Percentiles rank a stretch among this genome's conserved stretches.
These are phyloP conservation scores for Leucophenga maculata DNA, from an alignment of 2,888 invertebrate genomes.

Conservation along the genomic window DNA sequence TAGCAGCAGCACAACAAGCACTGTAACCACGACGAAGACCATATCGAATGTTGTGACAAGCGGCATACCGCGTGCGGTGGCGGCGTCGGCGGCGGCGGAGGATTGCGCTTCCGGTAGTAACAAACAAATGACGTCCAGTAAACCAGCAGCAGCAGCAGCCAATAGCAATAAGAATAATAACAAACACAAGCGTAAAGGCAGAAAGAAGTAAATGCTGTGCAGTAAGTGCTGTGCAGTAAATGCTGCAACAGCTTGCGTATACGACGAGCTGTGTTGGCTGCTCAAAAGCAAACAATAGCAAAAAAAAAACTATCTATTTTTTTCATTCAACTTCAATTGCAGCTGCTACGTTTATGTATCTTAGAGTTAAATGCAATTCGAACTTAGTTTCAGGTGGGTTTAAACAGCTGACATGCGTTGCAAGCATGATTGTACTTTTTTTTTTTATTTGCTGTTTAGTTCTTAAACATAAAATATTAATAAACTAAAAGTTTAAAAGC, in stretches of 20 bases:
- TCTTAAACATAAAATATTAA: background rate
- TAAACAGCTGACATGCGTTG: background rate
- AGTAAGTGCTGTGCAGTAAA: too few species aligned
- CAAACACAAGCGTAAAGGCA: slow-evolving; percentile 62
- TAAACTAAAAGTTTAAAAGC: background rate
- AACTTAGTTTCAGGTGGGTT: slow-evolving; percentile 6
- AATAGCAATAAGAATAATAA: slow-evolving; percentile 39
- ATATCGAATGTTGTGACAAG: slow-evolving; percentile 69
- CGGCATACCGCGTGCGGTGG: slow-evolving; percentile 64
- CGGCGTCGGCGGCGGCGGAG: too few species aligned
- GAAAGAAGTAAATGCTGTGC: slow-evolving; percentile 40
- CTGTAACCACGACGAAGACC: slow-evolving; percentile 68
- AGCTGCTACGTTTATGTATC: background rate
- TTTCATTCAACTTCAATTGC: background rate
- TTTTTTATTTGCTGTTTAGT: background rate
- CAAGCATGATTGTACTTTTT: slow-evolving; percentile 10
- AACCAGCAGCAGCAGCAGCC: too few species aligned
- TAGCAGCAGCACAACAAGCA: slow-evolving; percentile 51
- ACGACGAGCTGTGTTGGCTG: slow-evolving; percentile 33
- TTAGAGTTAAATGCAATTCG: too few species aligned
- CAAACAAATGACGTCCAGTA: slow-evolving; percentile 14
- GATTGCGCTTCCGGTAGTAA: slow-evolving; percentile 33
- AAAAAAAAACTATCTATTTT: too few species aligned
- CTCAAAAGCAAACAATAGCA: slow-evolving; percentile 10
- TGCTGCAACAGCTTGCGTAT: slow-evolving; percentile 40